These are phyloP conservation scores for Theonella swinhoei DNA, from an alignment of 37 sponge, comb jelly and placozoan species.

Conservation along the genomic window DNA sequence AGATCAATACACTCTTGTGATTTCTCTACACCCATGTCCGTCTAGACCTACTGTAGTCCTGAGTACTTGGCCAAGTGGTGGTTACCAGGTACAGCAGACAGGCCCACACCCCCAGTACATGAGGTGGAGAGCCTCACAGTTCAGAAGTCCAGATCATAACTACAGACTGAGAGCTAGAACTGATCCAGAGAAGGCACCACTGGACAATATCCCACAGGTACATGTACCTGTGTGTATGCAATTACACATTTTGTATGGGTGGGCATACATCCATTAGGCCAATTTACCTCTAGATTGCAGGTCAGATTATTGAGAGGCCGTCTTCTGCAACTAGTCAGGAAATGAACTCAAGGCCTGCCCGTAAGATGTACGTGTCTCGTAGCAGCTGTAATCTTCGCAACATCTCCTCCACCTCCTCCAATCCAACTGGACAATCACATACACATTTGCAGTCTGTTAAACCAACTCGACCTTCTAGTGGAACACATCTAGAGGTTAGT, in stretches of 20 bases:
- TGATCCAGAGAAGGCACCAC: not conserved
- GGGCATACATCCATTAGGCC: too few species aligned
- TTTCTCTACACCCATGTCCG: not conserved
- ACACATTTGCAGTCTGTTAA: too few species aligned
- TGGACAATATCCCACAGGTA: not conserved
- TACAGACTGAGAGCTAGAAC: not conserved
- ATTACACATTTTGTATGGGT: too few species aligned
- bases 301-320: not conserved
- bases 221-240: too few species aligned
- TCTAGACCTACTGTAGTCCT: not conserved
- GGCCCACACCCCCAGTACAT: not conserved
- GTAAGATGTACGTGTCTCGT: not conserved
- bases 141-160: not conserved
- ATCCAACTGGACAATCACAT: too few species aligned
- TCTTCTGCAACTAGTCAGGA: not conserved
- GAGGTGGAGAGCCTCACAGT: constrained; percentile 4
- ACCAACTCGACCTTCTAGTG: too few species aligned
- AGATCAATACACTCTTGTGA: too few species aligned
- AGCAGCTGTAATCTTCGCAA: not conserved
- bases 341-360: too few species aligned
- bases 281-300: not conserved
- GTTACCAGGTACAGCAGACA: too few species aligned
- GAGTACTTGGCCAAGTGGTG: not conserved
- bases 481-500: too few species aligned
- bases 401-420: too few species aligned